Percentiles rank a stretch among this genome's conserved stretches.
Evolutionary conservation across 37 sponge, comb jelly and placozoan genomes (phyloP).

Genomic region (Hexactinellida sp.): DNA sequence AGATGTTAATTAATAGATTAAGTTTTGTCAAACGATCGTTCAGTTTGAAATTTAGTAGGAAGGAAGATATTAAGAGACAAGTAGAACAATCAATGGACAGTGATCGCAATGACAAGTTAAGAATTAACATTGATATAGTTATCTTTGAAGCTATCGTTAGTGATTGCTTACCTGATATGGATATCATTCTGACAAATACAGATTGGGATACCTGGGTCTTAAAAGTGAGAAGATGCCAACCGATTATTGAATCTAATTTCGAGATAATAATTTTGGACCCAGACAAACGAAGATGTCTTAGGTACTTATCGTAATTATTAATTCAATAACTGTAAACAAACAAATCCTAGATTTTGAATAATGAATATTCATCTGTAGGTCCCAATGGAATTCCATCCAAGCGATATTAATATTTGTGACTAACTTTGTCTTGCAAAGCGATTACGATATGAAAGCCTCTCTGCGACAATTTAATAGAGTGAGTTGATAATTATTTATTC

Average conservation of each 20-base stretch:
- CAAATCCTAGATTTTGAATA: too few relatives aligned
- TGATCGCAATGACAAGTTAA: neutral
- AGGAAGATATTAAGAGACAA: neutral
- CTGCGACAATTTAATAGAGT: neutral
- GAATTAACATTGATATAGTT: neutral
- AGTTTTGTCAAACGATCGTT: neutral
- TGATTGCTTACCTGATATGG: neutral
- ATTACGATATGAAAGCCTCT: neutral
- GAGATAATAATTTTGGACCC: neutral
- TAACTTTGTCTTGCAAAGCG: neutral
- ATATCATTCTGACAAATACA: neutral
- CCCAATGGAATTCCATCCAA: neutral
- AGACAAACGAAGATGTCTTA: neutral
- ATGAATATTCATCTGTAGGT: neutral
- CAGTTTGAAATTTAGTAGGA: neutral
- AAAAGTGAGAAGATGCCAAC: neutral
- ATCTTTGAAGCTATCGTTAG: neutral
- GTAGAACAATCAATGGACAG: neutral
- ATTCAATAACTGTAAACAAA: too few relatives aligned
- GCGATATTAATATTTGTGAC: neutral
- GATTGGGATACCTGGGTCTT: neutral
- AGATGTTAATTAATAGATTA: neutral
- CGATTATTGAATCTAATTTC: neutral
- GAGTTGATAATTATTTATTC: neutral
- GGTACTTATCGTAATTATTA: too few relatives aligned